Percentiles rank a stretch among this genome's conserved stretches.
These are phyloP conservation scores for Crotalus helleri DNA, from an alignment of 2,113 vertebrate genomes.

Conservation along the genomic window DNA sequence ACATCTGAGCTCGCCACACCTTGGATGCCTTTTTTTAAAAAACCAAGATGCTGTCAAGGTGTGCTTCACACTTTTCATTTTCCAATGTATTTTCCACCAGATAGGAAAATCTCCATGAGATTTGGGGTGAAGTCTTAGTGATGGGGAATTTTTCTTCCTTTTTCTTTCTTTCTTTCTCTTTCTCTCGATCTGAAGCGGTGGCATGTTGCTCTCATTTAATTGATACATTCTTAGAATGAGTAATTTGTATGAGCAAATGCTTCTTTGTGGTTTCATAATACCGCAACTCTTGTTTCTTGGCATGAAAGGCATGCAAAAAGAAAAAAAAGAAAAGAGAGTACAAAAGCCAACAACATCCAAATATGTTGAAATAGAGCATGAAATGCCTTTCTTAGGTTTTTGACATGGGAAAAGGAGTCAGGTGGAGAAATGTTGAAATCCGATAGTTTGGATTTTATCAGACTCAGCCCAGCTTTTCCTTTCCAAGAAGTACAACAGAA, in stretches of 20 bases:
- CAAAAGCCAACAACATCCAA: constrained; percentile 41
- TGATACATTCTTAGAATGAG: constrained; percentile 65
- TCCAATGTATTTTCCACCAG: constrained; percentile 35
- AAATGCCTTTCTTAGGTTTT: constrained; percentile 60
- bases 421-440: constrained; percentile 51
- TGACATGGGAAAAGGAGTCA: constrained; percentile 64
- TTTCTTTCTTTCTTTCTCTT: neutral
- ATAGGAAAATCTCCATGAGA: constrained; percentile 45
- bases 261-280: constrained; percentile 68
- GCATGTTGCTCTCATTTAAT: constrained; percentile 51
- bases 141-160: neutral
- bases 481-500: constrained; percentile 56
- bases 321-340: neutral
- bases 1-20: constrained; percentile 63
- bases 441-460: constrained; percentile 52
- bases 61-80: constrained; percentile 17
- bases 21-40: constrained; percentile 55
- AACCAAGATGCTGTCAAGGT: constrained; percentile 39
- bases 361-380: constrained; percentile 69
- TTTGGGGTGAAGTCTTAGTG: constrained; percentile 38
- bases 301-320: constrained; percentile 52
- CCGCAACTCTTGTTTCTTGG: constrained; percentile 71
- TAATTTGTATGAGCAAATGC: constrained; percentile 71
- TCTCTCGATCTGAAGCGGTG: neutral
- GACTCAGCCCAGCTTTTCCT: constrained; percentile 42